Evolutionary conservation across 2,797 vertebrate genomes (phyloP).

Genomic region (Danio tinwini): DNA sequence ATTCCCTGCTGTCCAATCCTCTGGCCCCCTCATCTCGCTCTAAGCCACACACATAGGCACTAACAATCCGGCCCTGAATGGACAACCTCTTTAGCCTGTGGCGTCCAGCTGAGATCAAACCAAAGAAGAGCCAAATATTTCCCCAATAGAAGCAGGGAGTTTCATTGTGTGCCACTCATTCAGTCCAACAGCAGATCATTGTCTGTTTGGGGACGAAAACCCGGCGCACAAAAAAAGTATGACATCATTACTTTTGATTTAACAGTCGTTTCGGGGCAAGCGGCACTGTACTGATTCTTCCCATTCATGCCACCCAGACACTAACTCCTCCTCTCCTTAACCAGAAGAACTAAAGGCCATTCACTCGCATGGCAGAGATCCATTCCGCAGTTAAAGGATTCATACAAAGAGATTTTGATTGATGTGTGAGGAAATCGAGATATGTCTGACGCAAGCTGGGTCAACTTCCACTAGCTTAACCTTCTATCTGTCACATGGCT

Average conservation of each 20-base stretch:
- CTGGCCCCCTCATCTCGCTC: conserved; percentile 30
- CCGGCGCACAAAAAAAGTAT: conserved; percentile 64
- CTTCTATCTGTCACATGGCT: conserved; percentile 25
- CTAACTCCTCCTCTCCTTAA: conserved; percentile 29
- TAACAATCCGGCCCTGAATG: conserved; percentile 55
- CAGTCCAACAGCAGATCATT: conserved; percentile 68
- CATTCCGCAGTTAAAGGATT: conserved; percentile 21
- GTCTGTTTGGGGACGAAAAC: conserved; percentile 66
- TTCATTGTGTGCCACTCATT: conserved; percentile 72
- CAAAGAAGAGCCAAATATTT: conserved; percentile 70
- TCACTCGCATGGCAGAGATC: conserved; percentile 21
- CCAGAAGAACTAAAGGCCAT: conserved; percentile 27
- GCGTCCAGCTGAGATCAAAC: conserved; percentile 65
- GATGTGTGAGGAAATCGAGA: conserved; percentile 17
- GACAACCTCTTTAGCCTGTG: conserved; percentile 59
- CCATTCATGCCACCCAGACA: conserved; percentile 46
- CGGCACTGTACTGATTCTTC: conserved; percentile 44
- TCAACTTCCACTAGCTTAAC: neutral
- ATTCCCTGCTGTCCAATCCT: conserved; percentile 43
- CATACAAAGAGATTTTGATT: conserved; percentile 25
- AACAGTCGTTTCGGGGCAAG: conserved; percentile 60
- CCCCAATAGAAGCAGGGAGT: conserved; percentile 67
- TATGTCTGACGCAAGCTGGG: conserved; percentile 2
- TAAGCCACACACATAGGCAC: conserved; percentile 54
- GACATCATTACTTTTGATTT: conserved; percentile 71